Conservation (phyloP, 2,113 vertebrate species). For the Corapipo altera region DNA sequence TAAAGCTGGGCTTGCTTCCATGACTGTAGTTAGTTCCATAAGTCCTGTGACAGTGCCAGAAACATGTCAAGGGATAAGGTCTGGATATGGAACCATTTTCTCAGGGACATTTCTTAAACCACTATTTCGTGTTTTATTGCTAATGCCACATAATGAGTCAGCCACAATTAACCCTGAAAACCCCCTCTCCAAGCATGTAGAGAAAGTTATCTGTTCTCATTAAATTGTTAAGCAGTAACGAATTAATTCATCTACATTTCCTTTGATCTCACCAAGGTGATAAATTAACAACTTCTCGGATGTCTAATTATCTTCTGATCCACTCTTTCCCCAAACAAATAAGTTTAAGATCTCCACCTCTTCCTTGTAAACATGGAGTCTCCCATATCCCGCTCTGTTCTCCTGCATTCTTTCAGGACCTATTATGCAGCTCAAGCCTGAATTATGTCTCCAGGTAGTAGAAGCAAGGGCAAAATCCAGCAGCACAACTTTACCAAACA, state of each 20-base stretch:
- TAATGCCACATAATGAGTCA: background rate
- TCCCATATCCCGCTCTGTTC: background rate
- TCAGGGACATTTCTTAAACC: background rate
- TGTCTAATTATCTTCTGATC: background rate
- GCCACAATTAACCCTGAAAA: background rate
- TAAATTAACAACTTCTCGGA: background rate
- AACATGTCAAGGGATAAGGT: background rate
- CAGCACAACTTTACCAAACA: background rate
- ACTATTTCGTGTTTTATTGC: background rate
- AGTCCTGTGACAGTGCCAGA: conserved; percentile 18
- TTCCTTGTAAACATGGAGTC: background rate
- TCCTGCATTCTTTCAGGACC: background rate
- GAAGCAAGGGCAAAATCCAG: background rate
- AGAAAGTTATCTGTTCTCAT: background rate
- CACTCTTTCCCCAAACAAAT: background rate
- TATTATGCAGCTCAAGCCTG: background rate
- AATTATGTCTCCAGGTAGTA: background rate
- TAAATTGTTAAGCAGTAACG: background rate
- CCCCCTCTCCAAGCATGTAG: background rate
- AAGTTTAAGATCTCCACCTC: background rate
- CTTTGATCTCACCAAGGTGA: background rate
- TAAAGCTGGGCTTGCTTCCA: conserved; percentile 44
- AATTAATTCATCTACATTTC: background rate
- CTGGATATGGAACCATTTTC: background rate
- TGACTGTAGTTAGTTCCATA: background rate